Conservation (phyloP, 2,797 vertebrate species). For the Rhabdophis nuchalis region DNA sequence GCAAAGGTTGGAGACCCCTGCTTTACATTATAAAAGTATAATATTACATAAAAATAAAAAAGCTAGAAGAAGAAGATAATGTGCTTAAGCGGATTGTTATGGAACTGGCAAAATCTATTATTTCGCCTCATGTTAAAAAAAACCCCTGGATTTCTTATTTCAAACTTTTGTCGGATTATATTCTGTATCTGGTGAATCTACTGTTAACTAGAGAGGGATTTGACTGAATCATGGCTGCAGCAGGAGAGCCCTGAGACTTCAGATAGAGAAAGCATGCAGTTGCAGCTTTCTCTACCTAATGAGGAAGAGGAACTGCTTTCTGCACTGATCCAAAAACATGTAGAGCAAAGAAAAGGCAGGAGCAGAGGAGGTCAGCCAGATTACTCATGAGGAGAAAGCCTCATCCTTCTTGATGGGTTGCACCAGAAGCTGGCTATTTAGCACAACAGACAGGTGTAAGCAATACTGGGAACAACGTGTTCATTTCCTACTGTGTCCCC, state of each 20-base stretch:
- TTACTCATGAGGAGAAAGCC: not conserved
- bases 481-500: not conserved
- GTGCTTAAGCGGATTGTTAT: constrained; percentile 5
- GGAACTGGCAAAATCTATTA: constrained; percentile 19
- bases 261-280: not conserved
- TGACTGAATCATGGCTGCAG: not conserved
- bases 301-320: not conserved
- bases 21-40: not conserved
- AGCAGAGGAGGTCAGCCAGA: not conserved
- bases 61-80: not conserved
- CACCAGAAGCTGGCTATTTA: not conserved
- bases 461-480: not conserved
- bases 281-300: not conserved
- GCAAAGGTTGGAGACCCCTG: no score
- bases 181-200: not conserved
- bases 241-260: not conserved
- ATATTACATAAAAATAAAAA: not conserved
- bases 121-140: not conserved
- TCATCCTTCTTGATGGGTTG: not conserved
- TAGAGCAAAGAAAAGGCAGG: not conserved
- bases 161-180: not conserved
- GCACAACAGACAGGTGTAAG: not conserved
- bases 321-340: not conserved
- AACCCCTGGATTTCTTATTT: constrained; percentile 14
- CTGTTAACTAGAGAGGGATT: not conserved